These are phyloP conservation scores for Drosophila mimetica DNA, from an alignment of 2,888 invertebrate species.

Conservation along the genomic window DNA sequence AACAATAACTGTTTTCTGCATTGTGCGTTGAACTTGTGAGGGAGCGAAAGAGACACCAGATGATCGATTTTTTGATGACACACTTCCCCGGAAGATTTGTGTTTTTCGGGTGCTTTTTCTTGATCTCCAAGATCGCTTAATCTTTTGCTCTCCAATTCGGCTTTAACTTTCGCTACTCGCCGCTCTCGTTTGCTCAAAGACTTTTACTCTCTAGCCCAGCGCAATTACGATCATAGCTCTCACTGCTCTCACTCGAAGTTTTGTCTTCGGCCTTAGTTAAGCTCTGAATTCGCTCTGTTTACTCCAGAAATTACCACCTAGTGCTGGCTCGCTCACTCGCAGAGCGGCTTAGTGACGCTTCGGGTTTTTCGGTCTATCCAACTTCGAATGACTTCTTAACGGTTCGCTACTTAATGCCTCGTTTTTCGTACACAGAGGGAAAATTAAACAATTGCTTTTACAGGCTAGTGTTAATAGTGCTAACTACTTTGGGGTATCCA, in stretches of 20 bases:
- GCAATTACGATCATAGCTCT: conserved; percentile 40
- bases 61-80: conserved; percentile 34
- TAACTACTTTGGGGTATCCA: no score
- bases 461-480: background rate
- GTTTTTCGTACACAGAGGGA: conserved; percentile 35
- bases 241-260: conserved; percentile 29
- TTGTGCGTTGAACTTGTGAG: conserved; percentile 57
- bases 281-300: conserved; percentile 62
- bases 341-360: conserved; percentile 39
- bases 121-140: conserved; percentile 15
- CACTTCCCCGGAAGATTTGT: conserved; percentile 27
- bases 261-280: conserved; percentile 10
- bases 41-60: background rate
- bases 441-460: background rate
- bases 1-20: conserved; percentile 72
- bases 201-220: conserved; percentile 71
- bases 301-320: conserved; percentile 69
- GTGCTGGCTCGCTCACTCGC: conserved; percentile 21
- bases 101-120: conserved; percentile 19
- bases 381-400: conserved; percentile 71
- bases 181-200: conserved; percentile 44
- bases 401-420: conserved; percentile 76
- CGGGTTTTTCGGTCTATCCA: conserved; percentile 64
- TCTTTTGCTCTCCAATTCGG: conserved; percentile 27
- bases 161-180: conserved; percentile 39